These are phyloP conservation scores for Cryptoblepharus egeriae DNA, from an alignment of 2,797 vertebrate species.

Conservation along the genomic window DNA sequence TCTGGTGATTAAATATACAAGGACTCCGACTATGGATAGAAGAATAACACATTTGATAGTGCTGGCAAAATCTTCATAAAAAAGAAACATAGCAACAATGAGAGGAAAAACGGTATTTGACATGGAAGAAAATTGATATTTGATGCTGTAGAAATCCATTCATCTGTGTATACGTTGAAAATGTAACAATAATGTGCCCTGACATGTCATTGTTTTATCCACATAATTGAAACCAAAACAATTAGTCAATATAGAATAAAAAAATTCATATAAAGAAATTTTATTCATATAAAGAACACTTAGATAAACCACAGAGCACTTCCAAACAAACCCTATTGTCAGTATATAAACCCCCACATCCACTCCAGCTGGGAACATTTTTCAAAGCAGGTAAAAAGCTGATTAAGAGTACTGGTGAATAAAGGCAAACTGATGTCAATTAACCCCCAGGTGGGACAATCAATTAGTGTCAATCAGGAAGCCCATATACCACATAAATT, in stretches of 20 bases:
- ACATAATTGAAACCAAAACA: conserved; percentile 24
- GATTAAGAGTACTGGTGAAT: conserved; percentile 59
- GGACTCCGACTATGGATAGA: fast-evolving
- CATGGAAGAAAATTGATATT: not conserved
- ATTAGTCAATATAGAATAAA: conserved; percentile 18
- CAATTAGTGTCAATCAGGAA: conserved; percentile 69
- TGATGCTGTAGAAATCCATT: not conserved
- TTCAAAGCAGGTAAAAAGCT: conserved; percentile 49
- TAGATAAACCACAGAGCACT: conserved; percentile 21
- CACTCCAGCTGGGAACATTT: conserved; percentile 43
- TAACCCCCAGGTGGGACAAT: conserved; percentile 64
- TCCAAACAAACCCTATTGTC: conserved; percentile 28
- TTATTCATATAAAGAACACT: not conserved
- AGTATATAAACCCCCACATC: conserved; percentile 42
- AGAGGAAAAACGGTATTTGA: not conserved
- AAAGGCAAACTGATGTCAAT: conserved; percentile 64
- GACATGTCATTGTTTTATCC: not conserved
- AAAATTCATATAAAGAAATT: conserved; percentile 40
- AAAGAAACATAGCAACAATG: not conserved
- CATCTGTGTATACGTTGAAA: not conserved
- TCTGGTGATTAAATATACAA: not conserved
- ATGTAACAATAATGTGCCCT: not conserved
- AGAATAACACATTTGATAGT: fast-evolving
- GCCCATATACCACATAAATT: conserved; percentile 57
- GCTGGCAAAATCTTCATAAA: not conserved